Evolutionary conservation across 2,113 vertebrate species (phyloP).

Genomic region (Zapornia atra): DNA sequence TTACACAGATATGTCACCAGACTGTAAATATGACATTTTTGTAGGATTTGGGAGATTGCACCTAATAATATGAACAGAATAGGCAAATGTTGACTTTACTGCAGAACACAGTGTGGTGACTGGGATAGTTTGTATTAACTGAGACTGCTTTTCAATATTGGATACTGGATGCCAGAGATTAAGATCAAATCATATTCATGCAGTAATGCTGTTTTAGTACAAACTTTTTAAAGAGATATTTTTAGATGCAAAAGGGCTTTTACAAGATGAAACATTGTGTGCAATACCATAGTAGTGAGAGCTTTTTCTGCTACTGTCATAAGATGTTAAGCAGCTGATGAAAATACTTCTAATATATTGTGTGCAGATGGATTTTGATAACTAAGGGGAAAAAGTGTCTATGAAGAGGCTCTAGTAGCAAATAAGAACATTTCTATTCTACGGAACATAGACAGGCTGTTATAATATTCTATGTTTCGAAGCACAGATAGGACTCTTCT

Average conservation of each 20-base stretch:
- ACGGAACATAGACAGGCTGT: neutral
- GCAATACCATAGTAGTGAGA: neutral
- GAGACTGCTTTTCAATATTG: neutral
- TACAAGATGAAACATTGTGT: neutral
- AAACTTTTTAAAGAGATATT: neutral
- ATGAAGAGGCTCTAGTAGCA: neutral
- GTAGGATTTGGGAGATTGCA: neutral
- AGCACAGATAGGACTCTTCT: slow-evolving; percentile 65
- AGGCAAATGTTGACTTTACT: neutral
- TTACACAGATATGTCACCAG: neutral
- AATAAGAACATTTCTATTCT: neutral
- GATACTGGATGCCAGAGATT: neutral
- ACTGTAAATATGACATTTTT: neutral
- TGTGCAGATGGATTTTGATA: neutral
- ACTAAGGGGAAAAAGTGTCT: neutral
- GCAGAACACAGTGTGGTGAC: neutral
- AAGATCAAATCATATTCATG: neutral
- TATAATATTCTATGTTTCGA: slow-evolving; percentile 1
- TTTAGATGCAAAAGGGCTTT: neutral
- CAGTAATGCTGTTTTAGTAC: neutral
- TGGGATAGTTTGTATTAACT: neutral
- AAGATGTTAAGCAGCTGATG: neutral
- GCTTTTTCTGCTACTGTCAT: neutral
- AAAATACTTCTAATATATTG: neutral
- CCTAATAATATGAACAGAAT: neutral